Conservation (phyloP, 2,113 vertebrate genomes). For the Aegotheles bennettii region DNA sequence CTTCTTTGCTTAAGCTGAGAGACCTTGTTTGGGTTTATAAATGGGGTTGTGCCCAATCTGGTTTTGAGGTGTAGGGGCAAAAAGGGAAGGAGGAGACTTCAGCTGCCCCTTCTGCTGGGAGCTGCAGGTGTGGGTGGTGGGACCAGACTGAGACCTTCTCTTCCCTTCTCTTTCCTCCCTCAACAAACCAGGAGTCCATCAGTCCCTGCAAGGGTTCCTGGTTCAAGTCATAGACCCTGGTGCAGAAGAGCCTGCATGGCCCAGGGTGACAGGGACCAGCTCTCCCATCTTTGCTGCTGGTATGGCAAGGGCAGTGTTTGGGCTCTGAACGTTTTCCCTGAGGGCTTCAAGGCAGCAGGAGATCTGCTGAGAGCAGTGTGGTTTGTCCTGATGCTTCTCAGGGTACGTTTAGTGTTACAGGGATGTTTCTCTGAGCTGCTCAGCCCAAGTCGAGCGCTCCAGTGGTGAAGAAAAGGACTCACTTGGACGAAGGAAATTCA, state of each 20-base stretch:
- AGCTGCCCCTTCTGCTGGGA: background rate
- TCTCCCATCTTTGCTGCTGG: too few relatives aligned
- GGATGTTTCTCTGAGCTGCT: background rate
- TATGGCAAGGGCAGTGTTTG: background rate
- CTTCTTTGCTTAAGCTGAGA: background rate
- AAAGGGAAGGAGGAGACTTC: background rate
- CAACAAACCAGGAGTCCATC: background rate
- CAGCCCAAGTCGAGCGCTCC: background rate
- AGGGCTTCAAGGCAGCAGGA: background rate
- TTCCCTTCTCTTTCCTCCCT: background rate
- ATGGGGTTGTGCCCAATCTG: background rate
- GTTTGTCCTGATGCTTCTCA: background rate
- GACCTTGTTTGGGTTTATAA: background rate
- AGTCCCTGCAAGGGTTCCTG: background rate
- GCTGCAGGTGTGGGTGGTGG: accelerated
- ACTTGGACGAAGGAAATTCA: background rate
- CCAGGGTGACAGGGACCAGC: too few relatives aligned
- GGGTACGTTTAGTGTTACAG: background rate
- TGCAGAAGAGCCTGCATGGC: too few relatives aligned
- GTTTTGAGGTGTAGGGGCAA: background rate
- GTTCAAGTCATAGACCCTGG: background rate
- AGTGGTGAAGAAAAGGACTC: background rate
- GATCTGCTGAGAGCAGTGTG: background rate
- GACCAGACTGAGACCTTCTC: background rate
- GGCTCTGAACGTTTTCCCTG: background rate